A percentile compares a stretch with the other conserved stretches of the same genome.
phyloP scores from a whole-genome alignment of 2,797 vertebrate genomes.

The Eospalax fontanierii region DNA sequence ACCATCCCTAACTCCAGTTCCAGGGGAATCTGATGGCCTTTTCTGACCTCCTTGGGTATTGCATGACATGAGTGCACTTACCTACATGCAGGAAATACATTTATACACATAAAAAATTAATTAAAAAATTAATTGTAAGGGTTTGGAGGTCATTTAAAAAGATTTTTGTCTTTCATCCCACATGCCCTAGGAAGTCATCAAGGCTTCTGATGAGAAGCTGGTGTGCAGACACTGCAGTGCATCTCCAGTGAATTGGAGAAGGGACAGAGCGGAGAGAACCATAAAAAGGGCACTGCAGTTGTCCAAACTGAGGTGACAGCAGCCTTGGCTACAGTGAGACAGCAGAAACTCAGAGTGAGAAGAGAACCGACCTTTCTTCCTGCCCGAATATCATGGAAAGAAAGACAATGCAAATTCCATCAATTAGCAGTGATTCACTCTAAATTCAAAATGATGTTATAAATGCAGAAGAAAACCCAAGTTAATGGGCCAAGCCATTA shows the following conservation, averaged over 20 bases:
- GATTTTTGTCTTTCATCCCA: slow-evolving; percentile 49
- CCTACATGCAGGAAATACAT: too few relatives aligned
- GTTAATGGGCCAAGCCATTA: slow-evolving; percentile 18
- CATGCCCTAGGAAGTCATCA: background rate
- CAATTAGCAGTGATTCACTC: background rate
- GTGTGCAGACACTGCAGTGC: background rate
- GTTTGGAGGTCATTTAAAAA: slow-evolving; percentile 39
- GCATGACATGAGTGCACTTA: too few relatives aligned
- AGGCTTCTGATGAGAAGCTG: slow-evolving; percentile 30
- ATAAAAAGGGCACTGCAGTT: background rate
- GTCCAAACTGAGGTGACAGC: slow-evolving; percentile 15
- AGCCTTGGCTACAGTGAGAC: background rate
- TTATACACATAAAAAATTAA: too few relatives aligned
- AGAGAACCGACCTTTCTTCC: background rate
- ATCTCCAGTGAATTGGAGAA: background rate
- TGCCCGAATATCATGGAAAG: background rate
- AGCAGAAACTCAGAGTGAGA: background rate
- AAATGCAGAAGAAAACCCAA: slow-evolving; percentile 41
- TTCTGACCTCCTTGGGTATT: too few relatives aligned
- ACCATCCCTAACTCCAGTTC: too few relatives aligned
- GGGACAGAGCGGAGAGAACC: background rate
- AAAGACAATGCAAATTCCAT: slow-evolving; percentile 24
- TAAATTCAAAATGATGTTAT: slow-evolving; percentile 25
- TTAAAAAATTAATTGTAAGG: background rate
- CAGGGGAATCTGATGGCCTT: too few relatives aligned